Evolutionary conservation across 1,140 invertebrate genomes (phyloP), one percentile per base, ranked within the genome.

Genomic region (Hylyphantes graminicola): DNA sequence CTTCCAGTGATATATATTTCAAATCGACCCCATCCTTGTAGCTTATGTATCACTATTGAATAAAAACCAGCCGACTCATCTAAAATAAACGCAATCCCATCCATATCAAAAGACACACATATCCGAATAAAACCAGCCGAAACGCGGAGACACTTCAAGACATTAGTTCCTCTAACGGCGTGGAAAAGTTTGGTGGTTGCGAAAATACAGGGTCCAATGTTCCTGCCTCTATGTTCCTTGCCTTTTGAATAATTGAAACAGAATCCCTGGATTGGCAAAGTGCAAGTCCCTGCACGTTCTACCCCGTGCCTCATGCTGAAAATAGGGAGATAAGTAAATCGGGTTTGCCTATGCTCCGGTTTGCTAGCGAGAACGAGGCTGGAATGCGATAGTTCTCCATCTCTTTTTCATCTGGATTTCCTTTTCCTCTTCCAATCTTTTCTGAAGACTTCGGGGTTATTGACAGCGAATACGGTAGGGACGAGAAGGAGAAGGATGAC

Each of bases 281-380:
- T 70, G 77, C 77, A 73, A 83, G 80, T 83, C 80, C 17, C 80
- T 53, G 80, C 80, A 83, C 80, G 80, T 83, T 63, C 72, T 48
- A 17, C 50, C 59, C 70, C 59, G 63, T 59, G 70, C 67, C 65
- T 61, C 74, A 74, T 57, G 70, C 75, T 59, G 80, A 83, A 83
- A 83, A 83, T 83, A 54, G 80, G 80, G 80, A 83, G 80, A 83
- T 83, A 83, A 83, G 80, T 83, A 83, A 83, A 83, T 83, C 80
- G 70, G 65, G 80, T 83, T 83, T 83, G 70, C 59, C 63, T 50
- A 64, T 55, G 70, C 79, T 81, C 65, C 79, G 65, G 67, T 81
- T 81, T 81, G 72, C 70, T 67, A 65, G 63, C 50, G 50, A 83
- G 61, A 70, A 83, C 80, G 80, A 75, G 70, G 13, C 48, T 19